Percentiles rank a stretch among this genome's conserved stretches.
These are phyloP conservation scores for Lasiommata megera DNA, from an alignment of 2,888 invertebrate genomes.

Conservation along the genomic window DNA sequence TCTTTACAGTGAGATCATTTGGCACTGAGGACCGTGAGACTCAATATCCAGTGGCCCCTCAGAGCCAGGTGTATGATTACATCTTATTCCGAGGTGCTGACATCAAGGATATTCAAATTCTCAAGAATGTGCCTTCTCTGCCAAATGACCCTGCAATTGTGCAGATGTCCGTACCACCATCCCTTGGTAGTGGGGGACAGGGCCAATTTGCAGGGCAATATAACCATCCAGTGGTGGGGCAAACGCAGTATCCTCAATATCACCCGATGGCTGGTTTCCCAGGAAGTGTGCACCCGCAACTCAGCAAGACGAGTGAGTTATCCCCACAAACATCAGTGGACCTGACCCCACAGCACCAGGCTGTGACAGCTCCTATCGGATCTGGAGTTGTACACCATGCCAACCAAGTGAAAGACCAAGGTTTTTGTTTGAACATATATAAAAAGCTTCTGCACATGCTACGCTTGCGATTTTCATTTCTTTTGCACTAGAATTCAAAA, in stretches of 20 bases:
- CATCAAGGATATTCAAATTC: slow-evolving; percentile 98
- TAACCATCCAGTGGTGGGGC: slow-evolving; percentile 86
- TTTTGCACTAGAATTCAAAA: slow-evolving; percentile 20
- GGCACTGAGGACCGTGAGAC: slow-evolving; percentile 99
- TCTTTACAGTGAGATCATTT: slow-evolving; percentile 94
- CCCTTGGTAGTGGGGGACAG: slow-evolving; percentile 83
- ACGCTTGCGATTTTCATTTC: slow-evolving; percentile 68
- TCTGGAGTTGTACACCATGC: slow-evolving; percentile 70
- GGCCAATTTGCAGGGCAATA: slow-evolving; percentile 84
- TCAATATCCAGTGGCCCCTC: slow-evolving; percentile 96
- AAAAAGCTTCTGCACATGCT: slow-evolving; percentile 64
- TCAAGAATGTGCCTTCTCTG: slow-evolving; percentile 91
- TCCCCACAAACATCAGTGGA: slow-evolving; percentile 71
- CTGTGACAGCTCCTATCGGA: slow-evolving; percentile 66
- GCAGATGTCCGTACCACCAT: slow-evolving; percentile 90
- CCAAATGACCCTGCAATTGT: slow-evolving; percentile 99
- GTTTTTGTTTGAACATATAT: slow-evolving; percentile 58
- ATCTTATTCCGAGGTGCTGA: slow-evolving; percentile 99
- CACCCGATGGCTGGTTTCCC: slow-evolving; percentile 79
- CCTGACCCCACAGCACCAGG: slow-evolving; percentile 57
- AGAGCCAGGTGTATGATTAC: slow-evolving; percentile 99
- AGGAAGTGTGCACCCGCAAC: slow-evolving; percentile 66
- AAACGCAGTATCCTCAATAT: slow-evolving; percentile 71
- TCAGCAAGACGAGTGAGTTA: slow-evolving; percentile 80
- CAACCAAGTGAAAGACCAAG: slow-evolving; percentile 82